A percentile compares a stretch with the other conserved stretches of the same genome.
These are phyloP conservation scores for Trichomycterus rosablanca DNA, from an alignment of 2,113 vertebrate genomes.

Conservation along the genomic window DNA sequence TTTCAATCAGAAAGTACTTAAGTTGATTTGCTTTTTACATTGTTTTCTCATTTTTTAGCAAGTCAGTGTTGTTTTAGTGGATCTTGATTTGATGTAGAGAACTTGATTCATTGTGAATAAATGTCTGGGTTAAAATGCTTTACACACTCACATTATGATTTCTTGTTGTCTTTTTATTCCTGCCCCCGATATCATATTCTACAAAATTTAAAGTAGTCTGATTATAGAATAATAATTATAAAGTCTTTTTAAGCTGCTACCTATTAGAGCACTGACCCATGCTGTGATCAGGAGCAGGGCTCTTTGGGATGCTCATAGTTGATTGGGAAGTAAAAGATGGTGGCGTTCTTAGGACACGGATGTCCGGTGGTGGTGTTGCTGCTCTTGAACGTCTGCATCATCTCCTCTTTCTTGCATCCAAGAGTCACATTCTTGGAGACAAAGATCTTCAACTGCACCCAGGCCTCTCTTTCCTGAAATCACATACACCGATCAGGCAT, in stretches of 20 bases:
- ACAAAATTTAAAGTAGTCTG: not conserved
- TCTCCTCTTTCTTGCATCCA: slow-evolving; percentile 46
- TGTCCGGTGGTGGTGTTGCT: slow-evolving; percentile 35
- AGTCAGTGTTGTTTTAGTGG: slow-evolving; percentile 34
- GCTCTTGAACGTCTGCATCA: not conserved
- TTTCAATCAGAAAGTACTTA: not conserved
- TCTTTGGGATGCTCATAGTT: slow-evolving; percentile 48
- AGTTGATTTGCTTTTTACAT: slow-evolving; percentile 5
- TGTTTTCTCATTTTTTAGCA: slow-evolving; percentile 19
- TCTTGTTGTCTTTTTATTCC: not conserved
- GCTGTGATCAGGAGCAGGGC: slow-evolving; percentile 52
- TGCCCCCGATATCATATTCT: not conserved
- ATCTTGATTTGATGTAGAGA: slow-evolving; percentile 31
- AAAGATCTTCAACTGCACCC: slow-evolving; percentile 65
- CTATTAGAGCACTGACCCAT: not conserved
- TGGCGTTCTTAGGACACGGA: slow-evolving; percentile 49
- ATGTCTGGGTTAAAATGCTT: slow-evolving; percentile 43
- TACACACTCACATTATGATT: not conserved
- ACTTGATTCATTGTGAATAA: slow-evolving; percentile 57
- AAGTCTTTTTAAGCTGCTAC: not conserved
- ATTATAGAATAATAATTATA: not conserved
- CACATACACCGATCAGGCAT: no score
- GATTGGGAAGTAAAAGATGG: slow-evolving; percentile 63
- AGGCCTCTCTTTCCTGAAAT: slow-evolving; percentile 58
- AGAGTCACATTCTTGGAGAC: slow-evolving; percentile 58